Conservation (phyloP, 2,797 vertebrate species). For the Xenopus petersii region DNA sequence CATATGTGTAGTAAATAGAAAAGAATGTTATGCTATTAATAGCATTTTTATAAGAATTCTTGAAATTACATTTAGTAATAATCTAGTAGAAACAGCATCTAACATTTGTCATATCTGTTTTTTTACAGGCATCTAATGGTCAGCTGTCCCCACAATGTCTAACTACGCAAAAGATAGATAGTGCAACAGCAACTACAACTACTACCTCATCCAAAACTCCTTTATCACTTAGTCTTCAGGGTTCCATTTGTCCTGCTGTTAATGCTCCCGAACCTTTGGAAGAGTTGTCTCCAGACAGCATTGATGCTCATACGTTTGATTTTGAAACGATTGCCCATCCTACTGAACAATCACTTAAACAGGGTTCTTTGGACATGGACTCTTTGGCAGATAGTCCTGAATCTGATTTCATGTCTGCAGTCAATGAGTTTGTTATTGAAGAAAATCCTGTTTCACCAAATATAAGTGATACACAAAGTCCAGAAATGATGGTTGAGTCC, state of each 20-base stretch:
- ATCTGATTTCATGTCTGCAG: conserved; percentile 97
- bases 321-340: conserved; percentile 98
- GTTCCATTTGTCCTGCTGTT: conserved; percentile 78
- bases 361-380: conserved; percentile 92
- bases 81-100: too few relatives aligned
- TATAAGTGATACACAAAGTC: conserved; percentile 94
- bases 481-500: conserved; percentile 99
- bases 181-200: conserved; percentile 62
- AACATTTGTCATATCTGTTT: not conserved
- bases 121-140: conserved; percentile 73
- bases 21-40: too few relatives aligned
- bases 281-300: conserved; percentile 96
- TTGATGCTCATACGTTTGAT: conserved; percentile 97
- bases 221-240: conserved; percentile 82
- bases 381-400: conserved; percentile 96
- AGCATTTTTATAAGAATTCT: too few relatives aligned
- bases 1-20: too few relatives aligned
- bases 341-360: conserved; percentile 83
- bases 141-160: conserved; percentile 79
- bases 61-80: too few relatives aligned
- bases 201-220: conserved; percentile 82
- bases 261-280: conserved; percentile 81
- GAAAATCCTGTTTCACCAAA: conserved; percentile 86
- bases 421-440: conserved; percentile 98
- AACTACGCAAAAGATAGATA: conserved; percentile 76